Conservation (phyloP, 2,113 vertebrate genomes). For the Paracyprichromis sp. region DNA sequence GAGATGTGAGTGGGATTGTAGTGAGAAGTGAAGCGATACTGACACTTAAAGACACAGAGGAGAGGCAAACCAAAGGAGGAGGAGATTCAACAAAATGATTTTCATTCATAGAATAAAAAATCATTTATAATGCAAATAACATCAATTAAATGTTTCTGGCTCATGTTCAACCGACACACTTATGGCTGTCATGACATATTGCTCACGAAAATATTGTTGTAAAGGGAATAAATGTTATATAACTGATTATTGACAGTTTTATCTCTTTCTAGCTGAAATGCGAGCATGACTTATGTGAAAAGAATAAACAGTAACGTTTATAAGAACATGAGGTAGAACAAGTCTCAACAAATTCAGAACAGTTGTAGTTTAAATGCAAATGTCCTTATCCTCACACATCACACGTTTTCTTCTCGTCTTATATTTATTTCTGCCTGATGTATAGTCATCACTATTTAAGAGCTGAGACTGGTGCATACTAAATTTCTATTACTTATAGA, state of each 20-base stretch:
- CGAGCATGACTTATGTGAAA: not conserved
- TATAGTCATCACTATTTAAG: not conserved
- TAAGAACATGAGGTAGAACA: not conserved
- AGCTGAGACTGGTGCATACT: not conserved
- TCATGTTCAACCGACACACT: not conserved
- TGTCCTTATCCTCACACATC: not conserved
- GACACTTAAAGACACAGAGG: not conserved
- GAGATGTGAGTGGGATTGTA: not conserved
- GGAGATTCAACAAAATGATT: not conserved
- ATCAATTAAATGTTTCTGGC: not conserved
- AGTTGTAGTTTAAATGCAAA: not conserved
- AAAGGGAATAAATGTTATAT: not conserved
- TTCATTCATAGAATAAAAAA: not conserved
- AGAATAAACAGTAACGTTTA: not conserved
- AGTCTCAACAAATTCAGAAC: not conserved
- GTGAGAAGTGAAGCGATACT: not conserved
- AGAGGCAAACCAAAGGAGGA: not conserved
- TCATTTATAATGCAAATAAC: not conserved
- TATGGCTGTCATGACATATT: not conserved
- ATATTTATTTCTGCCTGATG: not conserved
- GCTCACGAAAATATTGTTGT: accelerated
- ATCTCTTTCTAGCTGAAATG: not conserved
- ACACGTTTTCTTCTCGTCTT: accelerated
- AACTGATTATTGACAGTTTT: not conserved
- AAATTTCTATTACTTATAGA: not conserved